These are phyloP conservation scores for Drosophila cyrtoloma DNA, from an alignment of 2,888 invertebrate genomes.

Conservation along the genomic window DNA sequence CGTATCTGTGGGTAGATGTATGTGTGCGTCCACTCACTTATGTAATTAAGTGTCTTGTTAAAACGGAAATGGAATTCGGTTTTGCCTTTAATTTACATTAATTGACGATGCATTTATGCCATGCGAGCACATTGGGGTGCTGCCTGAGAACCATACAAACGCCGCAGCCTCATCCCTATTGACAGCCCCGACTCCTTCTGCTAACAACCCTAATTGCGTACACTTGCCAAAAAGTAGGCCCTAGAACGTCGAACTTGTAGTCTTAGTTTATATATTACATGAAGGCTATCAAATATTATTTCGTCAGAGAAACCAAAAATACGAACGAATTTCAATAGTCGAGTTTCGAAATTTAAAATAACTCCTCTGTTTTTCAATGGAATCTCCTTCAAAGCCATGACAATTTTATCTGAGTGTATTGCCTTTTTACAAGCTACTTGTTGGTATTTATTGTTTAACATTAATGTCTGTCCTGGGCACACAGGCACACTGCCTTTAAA, in stretches of 20 bases:
- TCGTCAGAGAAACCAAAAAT: background rate
- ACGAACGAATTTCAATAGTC: background rate
- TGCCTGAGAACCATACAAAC: background rate
- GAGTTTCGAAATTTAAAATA: background rate
- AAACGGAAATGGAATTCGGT: conserved; percentile 78
- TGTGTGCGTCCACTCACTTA: conserved; percentile 66
- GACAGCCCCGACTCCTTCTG: background rate
- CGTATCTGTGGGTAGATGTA: conserved; percentile 11
- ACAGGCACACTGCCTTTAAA: conserved; percentile 33
- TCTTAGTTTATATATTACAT: background rate
- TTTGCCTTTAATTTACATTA: conserved; percentile 79
- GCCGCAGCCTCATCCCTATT: background rate
- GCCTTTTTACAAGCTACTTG: conserved; percentile 23
- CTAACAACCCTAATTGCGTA: conserved; percentile 2
- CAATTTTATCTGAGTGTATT: background rate
- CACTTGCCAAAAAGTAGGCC: background rate
- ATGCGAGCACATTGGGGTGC: conserved; percentile 47
- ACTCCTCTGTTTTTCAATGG: background rate
- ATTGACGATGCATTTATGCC: conserved; percentile 72
- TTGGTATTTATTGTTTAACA: conserved; percentile 61
- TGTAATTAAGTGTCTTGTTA: conserved; percentile 78
- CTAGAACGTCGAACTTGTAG: background rate
- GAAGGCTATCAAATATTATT: background rate
- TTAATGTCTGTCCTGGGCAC: conserved; percentile 39
- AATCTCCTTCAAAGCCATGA: background rate